Evolutionary conservation across 2,888 invertebrate species (phyloP).

Genomic region (Aleiodes leptofemur): DNA sequence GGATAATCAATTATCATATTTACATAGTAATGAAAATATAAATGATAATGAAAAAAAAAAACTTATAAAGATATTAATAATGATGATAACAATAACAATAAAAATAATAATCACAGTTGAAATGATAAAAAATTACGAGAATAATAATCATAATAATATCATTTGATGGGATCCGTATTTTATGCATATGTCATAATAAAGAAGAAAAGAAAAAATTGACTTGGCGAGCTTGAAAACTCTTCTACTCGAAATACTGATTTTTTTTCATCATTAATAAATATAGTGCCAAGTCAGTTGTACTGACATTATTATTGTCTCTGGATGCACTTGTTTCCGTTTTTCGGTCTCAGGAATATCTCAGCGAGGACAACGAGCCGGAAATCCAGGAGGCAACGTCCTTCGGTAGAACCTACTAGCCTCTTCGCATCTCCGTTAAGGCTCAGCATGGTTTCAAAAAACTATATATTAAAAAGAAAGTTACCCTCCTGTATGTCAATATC

Average conservation of each 20-base stretch:
- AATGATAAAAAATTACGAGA: no score
- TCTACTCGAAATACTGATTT: slow-evolving; percentile 38
- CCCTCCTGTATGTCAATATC: not conserved
- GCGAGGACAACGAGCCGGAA: slow-evolving; percentile 68
- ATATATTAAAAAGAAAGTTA: not conserved
- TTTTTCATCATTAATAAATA: slow-evolving; percentile 59
- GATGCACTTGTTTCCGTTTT: slow-evolving; percentile 73
- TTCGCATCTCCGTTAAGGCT: slow-evolving; percentile 31
- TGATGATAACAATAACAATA: no score
- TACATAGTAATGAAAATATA: not conserved
- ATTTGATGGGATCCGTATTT: no score
- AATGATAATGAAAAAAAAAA: no score
- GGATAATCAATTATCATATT: not conserved
- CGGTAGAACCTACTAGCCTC: slow-evolving; percentile 67
- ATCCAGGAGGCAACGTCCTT: slow-evolving; percentile 68
- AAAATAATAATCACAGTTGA: no score
- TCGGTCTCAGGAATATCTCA: slow-evolving; percentile 71
- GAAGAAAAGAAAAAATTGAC: slow-evolving; percentile 9
- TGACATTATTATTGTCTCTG: slow-evolving; percentile 67
- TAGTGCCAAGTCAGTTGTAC: slow-evolving; percentile 64
- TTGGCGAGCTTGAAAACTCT: slow-evolving; percentile 41
- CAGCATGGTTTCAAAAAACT: not conserved
- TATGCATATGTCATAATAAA: no score
- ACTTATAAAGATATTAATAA: no score
- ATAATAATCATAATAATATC: no score